Evolutionary conservation across 2,888 invertebrate species (phyloP).

Genomic region (Mongoloraphidia duomilia): DNA sequence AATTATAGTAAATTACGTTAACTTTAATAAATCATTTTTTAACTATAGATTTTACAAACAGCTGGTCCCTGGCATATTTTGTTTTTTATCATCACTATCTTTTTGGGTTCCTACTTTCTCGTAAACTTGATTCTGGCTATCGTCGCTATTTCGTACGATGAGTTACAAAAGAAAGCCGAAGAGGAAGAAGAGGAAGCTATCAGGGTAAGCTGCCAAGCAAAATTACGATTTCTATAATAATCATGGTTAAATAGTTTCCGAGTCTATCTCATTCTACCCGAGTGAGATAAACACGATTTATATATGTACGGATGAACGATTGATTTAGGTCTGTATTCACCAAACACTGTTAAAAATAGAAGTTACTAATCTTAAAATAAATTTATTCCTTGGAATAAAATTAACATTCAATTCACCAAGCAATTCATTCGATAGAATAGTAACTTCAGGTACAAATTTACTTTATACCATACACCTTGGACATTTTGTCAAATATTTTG

Average conservation of each 20-base stretch:
- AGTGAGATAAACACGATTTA: conserved; percentile 14
- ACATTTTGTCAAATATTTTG: too few species aligned
- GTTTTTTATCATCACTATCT: conserved; percentile 97
- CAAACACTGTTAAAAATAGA: too few species aligned
- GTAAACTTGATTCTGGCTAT: conserved; percentile 99
- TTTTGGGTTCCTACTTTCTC: conserved; percentile 96
- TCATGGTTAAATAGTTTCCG: neutral
- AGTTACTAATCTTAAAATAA: too few species aligned
- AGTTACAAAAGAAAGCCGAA: conserved; percentile 94
- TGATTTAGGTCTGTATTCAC: too few species aligned
- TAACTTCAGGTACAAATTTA: too few species aligned
- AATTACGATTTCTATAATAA: conserved; percentile 5
- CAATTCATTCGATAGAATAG: too few species aligned
- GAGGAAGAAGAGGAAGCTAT: conserved; percentile 93
- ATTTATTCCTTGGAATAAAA: too few species aligned
- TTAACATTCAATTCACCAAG: too few species aligned
- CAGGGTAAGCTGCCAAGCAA: conserved; percentile 41
- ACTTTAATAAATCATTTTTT: neutral
- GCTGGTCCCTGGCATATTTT: conserved; percentile 96
- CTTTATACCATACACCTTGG: too few species aligned
- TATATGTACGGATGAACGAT: too few species aligned
- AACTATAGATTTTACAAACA: conserved; percentile 68
- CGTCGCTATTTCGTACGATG: conserved; percentile 98
- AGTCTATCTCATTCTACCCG: too few species aligned
- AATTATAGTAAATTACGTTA: conserved; percentile 6